Evolutionary conservation across 2,113 vertebrate genomes (phyloP), one percentile per base, ranked within the genome.

Genomic region (Opisthocomus hoazin): DNA sequence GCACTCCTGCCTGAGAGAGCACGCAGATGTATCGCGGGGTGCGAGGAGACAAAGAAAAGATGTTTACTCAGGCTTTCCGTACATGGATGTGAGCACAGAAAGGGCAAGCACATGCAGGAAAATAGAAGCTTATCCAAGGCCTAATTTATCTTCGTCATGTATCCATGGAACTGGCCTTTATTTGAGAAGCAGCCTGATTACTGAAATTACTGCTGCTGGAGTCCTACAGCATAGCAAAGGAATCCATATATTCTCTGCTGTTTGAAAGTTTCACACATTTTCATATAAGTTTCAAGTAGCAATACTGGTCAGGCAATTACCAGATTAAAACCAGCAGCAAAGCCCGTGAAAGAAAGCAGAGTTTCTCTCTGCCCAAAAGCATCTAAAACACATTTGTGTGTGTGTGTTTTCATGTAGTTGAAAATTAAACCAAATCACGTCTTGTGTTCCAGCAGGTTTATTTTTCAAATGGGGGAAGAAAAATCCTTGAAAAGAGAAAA

Each of bases 171-270:
- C 15, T 96, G 97, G 97, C 98, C 97, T 98, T 97, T 97, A 71
- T 96, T 89, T 96, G 94, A 96, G 93, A 97, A 97, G 96, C 96
- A 96, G 83, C 95, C 93, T 96, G 96, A 98, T 97, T 95, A 97
- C 96, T 69, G 95, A 93, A 89, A 96, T 97, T 78, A 82, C 82
- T 68, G 69, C 63, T 84, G 83, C 70, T 58, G 54, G 96, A 94
- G 79, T 96, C 93, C 87, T 94, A 93, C 74, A 61, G 71, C 85
- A 76, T 32, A 18, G 82, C 78, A 20, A 87, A 88, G 43, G 89
- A 73, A 96, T 94, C 85, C 79, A 64, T 78, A 45, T 46, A 20
- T 58, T 53, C 57, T 93, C 61, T 18, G 20, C 21, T 32, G 2
- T 64, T 22, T 29, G n/a, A 77, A 65, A 75, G 50, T 89, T 81